Evolutionary conservation across 2,888 invertebrate species (phyloP), one percentile per base, ranked within the genome.

Genomic region (Standfussiana lucernea): DNA sequence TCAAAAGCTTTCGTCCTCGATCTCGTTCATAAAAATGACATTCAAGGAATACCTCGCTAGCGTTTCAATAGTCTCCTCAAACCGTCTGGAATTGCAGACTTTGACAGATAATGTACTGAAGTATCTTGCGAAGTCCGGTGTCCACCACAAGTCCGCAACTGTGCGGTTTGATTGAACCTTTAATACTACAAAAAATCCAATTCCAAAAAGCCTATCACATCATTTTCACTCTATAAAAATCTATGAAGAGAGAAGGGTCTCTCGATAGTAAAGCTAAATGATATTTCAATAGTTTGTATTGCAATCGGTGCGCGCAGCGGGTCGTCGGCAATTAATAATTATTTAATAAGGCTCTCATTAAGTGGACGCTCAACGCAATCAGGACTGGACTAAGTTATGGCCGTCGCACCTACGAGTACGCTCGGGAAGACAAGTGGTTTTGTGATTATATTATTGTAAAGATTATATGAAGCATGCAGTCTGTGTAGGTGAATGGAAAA

Each of bases 301-400:
- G 92, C 90, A 91, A 92, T 93, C 88, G 91, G 83, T 82, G 82
- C 70, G 86, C 94, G 72, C 94, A 92, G 94, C 94, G 91, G 94
- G 94, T 87, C 89, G 91, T 84, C 91, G 76, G 90, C 93, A 88
- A 93, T 94, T 93, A 93, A 93, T 94, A 93, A 94, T 94, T 93
- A 90, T 93, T 93, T 94, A 94, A 94, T 95, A 92, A 93, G 93
- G 71, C 86, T 72, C 93, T 94, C 93, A 94, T 94, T 93, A 92
- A 87, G 85, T 75, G 78, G 84, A 89, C 89, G 90, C 89, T 91
- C 89, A 84, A 85, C 85, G 89, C 91, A 90, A 91, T 92, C 91
- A 91, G 80, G 83, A 76, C 71, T 62, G 77, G 79, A 81, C 85
- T 84, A 85, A 90, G 80, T 89, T 92, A 91, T 91, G 75, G 86